These are phyloP conservation scores for Thymelicus acteon DNA, from an alignment of 2,888 invertebrate genomes.

Conservation along the genomic window DNA sequence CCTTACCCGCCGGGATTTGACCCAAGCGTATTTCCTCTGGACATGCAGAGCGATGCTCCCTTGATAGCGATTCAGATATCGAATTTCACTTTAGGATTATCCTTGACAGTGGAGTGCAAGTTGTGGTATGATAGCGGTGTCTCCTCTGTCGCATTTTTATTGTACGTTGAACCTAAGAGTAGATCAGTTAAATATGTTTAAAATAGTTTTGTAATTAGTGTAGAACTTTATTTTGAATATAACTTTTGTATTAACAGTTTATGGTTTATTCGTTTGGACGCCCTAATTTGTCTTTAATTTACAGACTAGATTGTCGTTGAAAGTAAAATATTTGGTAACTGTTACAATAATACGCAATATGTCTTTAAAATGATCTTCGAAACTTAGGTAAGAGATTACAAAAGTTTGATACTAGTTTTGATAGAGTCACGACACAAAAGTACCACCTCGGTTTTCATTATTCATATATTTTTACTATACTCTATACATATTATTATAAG, in stretches of 20 bases:
- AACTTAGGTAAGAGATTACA: too few species aligned
- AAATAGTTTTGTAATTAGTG: slow-evolving; percentile 1
- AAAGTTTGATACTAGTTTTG: too few species aligned
- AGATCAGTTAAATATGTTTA: slow-evolving; percentile 32
- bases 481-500: too few species aligned
- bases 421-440: too few species aligned
- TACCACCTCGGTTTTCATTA: too few species aligned
- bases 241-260: slow-evolving; percentile 11
- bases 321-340: too few species aligned
- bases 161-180: slow-evolving; percentile 61
- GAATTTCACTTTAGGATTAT: slow-evolving; percentile 66
- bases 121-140: slow-evolving; percentile 69
- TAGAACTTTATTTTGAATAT: slow-evolving; percentile 23
- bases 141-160: slow-evolving; percentile 61
- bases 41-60: slow-evolving; percentile 53
- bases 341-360: too few species aligned
- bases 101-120: slow-evolving; percentile 67
- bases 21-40: slow-evolving; percentile 59
- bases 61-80: slow-evolving; percentile 69
- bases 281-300: too few species aligned
- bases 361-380: too few species aligned
- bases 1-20: slow-evolving; percentile 75
- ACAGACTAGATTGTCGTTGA: too few species aligned
- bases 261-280: too few species aligned
- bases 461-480: too few species aligned